phyloP scores from a whole-genome alignment of 2,797 vertebrate species.

The Selene dorsalis region DNA sequence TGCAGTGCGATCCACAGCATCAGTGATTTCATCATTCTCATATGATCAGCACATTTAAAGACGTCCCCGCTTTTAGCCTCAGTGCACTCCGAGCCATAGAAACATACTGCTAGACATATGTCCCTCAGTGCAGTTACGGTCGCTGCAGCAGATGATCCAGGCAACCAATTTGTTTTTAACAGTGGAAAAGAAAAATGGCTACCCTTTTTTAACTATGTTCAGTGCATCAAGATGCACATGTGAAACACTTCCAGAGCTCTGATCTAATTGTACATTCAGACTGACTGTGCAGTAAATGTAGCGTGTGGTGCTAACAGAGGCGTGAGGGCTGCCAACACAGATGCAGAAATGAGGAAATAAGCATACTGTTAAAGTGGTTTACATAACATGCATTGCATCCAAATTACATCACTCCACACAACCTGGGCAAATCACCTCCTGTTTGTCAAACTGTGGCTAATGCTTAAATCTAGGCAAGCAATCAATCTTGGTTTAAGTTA shows the following conservation, averaged over 20 bases:
- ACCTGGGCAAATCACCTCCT: constrained; percentile 52
- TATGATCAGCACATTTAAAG: constrained; percentile 13
- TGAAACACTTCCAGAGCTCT: background rate
- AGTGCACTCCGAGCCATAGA: background rate
- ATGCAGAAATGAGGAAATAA: constrained; percentile 51
- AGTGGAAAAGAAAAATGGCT: constrained; percentile 9
- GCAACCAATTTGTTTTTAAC: constrained; percentile 35
- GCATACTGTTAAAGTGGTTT: constrained; percentile 50
- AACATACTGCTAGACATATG: constrained; percentile 25
- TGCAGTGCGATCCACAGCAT: background rate
- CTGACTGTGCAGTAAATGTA: background rate
- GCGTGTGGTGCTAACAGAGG: constrained; percentile 24
- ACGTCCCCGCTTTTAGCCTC: constrained; percentile 17
- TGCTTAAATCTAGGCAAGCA: constrained; percentile 41
- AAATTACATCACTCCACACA: constrained; percentile 67
- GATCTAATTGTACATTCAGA: constrained; percentile 11
- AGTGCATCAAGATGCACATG: background rate
- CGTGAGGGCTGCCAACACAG: constrained; percentile 26
- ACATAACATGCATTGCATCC: constrained; percentile 60
- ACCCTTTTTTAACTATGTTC: background rate
- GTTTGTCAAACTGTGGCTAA: constrained; percentile 50
- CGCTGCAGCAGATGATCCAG: constrained; percentile 4
- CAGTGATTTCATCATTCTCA: constrained; percentile 19
- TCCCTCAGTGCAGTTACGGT: constrained; percentile 11
- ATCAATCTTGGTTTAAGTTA: constrained; percentile 34